Base-by-base conservation (phyloP, 2,113 vertebrate genomes). In the Monopterus albus region DNA sequence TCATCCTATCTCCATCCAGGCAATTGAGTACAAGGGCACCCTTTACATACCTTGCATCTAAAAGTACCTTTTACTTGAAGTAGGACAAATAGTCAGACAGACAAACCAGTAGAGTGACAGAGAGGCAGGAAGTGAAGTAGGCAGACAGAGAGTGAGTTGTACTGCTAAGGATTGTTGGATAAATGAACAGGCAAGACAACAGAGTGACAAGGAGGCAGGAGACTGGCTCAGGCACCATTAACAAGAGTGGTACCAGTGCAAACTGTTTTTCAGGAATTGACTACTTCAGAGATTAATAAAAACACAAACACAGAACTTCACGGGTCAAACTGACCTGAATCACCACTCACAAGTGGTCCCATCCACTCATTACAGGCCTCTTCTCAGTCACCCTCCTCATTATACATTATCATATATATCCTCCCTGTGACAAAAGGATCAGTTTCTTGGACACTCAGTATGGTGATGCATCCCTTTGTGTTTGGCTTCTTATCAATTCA, bases 151-250 rank as follows among this genome's bases (percentile, higher is more conserved):
- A 31, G 8, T 31, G 29, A 31, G 29, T 6, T 31, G 2, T 31
- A 31, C 5, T 31, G 29, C 29, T 31, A 31, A 31, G 29, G 29
- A 31, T 31, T 7, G 8, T 7, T 31, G 29, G 29, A 31, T 31
- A 31, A 31, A 31, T 31, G 8, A 7, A 31, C 29, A 31, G 8
- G 29, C 29, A 31, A 7, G n/a, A 35, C 18, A 43, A 15, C 49
- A 57, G 26, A 51, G 17, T 46, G 57, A 36, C 26, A 29, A 18
- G 20, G 42, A 62, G 51, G 71, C 57, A 42, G 69, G 68, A 86
- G 67, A 66, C 78, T 62, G 64, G 36, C 75, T 81, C 53, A 59
- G 38, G 49, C 45, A 45, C 74, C 33, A 69, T 83, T 77, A 86
- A 83, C 60, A 58, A 71, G 57, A 12, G 5, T 56, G 45, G 58